Evolutionary conservation across 1,140 invertebrate genomes (phyloP), one percentile per base, ranked within the genome.

Genomic region (Uloborus diversus): DNA sequence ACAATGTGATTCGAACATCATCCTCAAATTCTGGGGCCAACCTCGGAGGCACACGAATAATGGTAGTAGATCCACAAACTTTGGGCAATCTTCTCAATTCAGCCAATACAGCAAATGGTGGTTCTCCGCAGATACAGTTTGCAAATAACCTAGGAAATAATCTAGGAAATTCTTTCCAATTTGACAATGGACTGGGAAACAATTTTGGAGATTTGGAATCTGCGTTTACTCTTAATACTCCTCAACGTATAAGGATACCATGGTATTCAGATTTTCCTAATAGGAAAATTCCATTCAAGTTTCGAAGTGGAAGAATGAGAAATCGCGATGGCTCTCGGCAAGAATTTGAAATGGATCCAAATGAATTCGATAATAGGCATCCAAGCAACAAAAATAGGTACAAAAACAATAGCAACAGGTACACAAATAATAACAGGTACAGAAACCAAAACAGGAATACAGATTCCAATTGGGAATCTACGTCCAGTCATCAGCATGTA

Each of bases 231-330:
- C 3, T 28, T 11, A 61, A 28, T n/a, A 7, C 7, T 11, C 56
- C 69, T 28, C 20, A 9, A 30, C n/a, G 51, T n/a, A 53, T 42
- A 9, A 56, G 42, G 3, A 0, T 28, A 3, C 69, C 69, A 3
- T 23, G 57, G 1, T 71, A 71, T 20, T 37, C 53, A 20, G 69
- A 71, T 42, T 27, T 42, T 5, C 69, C 53, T 14, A 57, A 56
- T 30, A 59, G 56, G 30, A 57, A 47, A 42, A 17, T 71, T 4
- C 69, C 69, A 1, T 0, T 47, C 1, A 59, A 25, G 9, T 71
- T 71, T 59, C 5, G 56, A 27, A 35, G 69, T 4, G 53, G 56
- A 4, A 71, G 64, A 17, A 59, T 28, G 32, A 28, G 27, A 64
- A 35, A 4, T 7, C 4, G 32, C 30, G 14, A 17, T 4, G 13